These are phyloP conservation scores for Xenopus tropicalis DNA, from an alignment of 2,113 vertebrate species.

Conservation along the genomic window UCB_Xtro_10.0 CM004446.2:54936001-54936500, in stretches of 20 bases:
- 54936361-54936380: constrained; percentile 54
- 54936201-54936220: not conserved
- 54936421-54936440: constrained; percentile 51
- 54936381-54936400: constrained; percentile 48
- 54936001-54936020: too few species aligned
- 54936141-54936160: too few species aligned
- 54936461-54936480: constrained; percentile 56
- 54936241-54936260: not conserved
- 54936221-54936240: not conserved
- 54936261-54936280: constrained; percentile 6
- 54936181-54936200: not conserved
- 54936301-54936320: constrained; percentile 42
- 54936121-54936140: too few species aligned
- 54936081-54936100: too few species aligned
- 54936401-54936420: constrained; percentile 60
- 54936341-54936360: constrained; percentile 52
- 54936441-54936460: constrained; percentile 64
- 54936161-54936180: not conserved
- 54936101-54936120: too few species aligned
- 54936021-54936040: too few species aligned
- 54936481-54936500: constrained; percentile 53
- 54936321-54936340: constrained; percentile 49
- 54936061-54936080: too few species aligned
- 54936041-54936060: too few species aligned
- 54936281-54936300: constrained; percentile 34